Base-by-base conservation (phyloP, 2,113 vertebrate species). In the Entosphenus tridentatus region DNA sequence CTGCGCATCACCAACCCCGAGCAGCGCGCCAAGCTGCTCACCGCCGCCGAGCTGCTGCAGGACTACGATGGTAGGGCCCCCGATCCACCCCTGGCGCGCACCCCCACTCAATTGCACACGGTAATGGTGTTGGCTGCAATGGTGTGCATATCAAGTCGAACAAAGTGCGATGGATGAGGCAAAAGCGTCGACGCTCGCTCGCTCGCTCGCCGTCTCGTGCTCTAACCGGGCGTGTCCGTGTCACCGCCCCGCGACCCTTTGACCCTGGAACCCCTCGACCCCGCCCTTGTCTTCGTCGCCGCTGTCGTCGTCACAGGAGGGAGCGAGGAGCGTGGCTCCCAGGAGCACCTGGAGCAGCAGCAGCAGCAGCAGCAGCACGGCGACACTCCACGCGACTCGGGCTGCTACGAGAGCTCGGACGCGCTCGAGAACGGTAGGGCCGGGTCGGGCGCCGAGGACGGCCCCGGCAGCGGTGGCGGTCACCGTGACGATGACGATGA, bases 341-440 rank as follows among this genome's bases (percentile, higher is more conserved):
- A 96, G 80, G 92, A 98, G 78, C 93, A 91, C 79, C 84, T 98
- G 71, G 83, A 90, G 13, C 81, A 83, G 57, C 56, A 65, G 2
- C 87, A 89, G 18, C n/a, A 21, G 18, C 4, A 39, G 39, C 39
- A 39, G 39, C 39, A 39, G 39, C 39, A 39, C 5, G 85, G 86
- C 55, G 84, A 90, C 77, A 92, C 89, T 71, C 92, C 92, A 0
- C 80, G 93, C 62, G 93, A 98, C 80, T 98, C 93, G 1, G 93
- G 93, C 16, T 98, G 93, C 83, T 98, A 93, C 0, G 93, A 96
- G 78, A 91, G 89, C 85, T 96, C 82, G 69, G 91, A 97, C 81
- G 88, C 92, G 78, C 80, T 95, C 77, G 90, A 95, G 73, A 93
- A 92, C 68, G 93, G 92, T 97, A 98, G 86, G 77, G 73, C 74